phyloP scores from a whole-genome alignment of 2,113 vertebrate genomes.

The Scomber colias region DNA sequence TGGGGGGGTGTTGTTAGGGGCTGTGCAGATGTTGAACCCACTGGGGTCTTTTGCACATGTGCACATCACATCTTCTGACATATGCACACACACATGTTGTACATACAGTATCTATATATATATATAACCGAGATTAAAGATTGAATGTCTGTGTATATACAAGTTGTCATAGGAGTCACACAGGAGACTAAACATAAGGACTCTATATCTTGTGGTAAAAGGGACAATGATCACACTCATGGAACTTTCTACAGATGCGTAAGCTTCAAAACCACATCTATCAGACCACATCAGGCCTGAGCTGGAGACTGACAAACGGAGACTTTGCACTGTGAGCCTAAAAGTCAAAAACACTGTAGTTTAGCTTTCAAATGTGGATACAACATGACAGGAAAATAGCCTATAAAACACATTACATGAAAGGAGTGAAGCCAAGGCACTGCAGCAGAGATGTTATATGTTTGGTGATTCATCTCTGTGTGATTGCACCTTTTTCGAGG shows the following conservation, averaged over 20 bases:
- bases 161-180: background rate
- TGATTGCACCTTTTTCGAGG: background rate
- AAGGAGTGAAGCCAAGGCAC: background rate
- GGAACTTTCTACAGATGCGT: slow-evolving; percentile 12
- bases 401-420: background rate
- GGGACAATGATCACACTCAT: slow-evolving; percentile 13
- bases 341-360: slow-evolving; percentile 5
- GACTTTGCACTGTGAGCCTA: background rate
- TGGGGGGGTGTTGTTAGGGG: slow-evolving; percentile 31
- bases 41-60: slow-evolving; percentile 64
- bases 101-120: background rate
- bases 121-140: background rate
- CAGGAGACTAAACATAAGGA: background rate
- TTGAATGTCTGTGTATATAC: slow-evolving; percentile 12
- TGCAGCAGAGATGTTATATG: background rate
- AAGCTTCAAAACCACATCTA: slow-evolving; percentile 8
- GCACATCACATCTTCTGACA: slow-evolving; percentile 25
- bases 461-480: slow-evolving; percentile 10
- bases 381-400: slow-evolving; percentile 15
- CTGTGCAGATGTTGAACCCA: slow-evolving; percentile 63
- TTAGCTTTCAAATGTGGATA: background rate
- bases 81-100: slow-evolving; percentile 8
- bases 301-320: slow-evolving; percentile 6
- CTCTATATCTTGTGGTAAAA: slow-evolving; percentile 25
- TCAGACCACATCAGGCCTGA: background rate